Conservation (phyloP, 2,113 vertebrate species). For the Nerophis ophidion region DNA sequence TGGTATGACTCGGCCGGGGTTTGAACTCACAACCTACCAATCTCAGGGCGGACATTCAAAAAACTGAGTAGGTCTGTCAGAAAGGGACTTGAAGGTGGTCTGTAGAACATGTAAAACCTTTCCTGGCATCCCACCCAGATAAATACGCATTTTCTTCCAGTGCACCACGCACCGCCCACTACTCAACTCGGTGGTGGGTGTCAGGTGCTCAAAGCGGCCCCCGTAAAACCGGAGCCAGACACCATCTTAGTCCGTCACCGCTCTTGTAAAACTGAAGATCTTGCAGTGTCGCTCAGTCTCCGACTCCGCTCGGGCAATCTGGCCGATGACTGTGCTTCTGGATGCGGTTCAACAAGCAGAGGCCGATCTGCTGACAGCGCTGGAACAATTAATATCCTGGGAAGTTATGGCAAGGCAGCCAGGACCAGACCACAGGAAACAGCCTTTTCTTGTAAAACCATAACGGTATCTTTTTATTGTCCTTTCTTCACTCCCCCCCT, state of each 20-base stretch:
- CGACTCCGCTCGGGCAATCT: constrained; percentile 58
- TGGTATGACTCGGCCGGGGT: too few relatives aligned
- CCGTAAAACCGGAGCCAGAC: constrained; percentile 16
- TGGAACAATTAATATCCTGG: constrained; percentile 70
- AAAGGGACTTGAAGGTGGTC: too few relatives aligned
- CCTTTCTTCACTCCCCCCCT: constrained; percentile 21
- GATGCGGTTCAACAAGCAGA: constrained; percentile 62
- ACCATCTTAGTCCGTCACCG: constrained; percentile 17
- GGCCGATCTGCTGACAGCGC: constrained; percentile 65
- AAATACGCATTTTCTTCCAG: constrained; percentile 7
- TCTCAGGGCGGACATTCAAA: too few relatives aligned
- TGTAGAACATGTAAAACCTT: too few relatives aligned
- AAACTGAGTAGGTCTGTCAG: too few relatives aligned
- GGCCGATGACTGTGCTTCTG: constrained; percentile 67
- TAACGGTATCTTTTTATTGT: constrained; percentile 26
- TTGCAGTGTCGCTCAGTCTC: constrained; percentile 23
- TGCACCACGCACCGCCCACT: background rate
- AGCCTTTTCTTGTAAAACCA: constrained; percentile 34
- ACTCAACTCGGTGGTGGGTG: constrained; percentile 1
- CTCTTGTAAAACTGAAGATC: constrained; percentile 24
- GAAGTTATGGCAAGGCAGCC: constrained; percentile 63
- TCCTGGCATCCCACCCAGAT: constrained; percentile 5
- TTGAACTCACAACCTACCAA: too few relatives aligned
- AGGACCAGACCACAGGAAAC: constrained; percentile 38
- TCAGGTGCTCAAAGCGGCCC: constrained; percentile 25